Evolutionary conservation across 2,113 vertebrate species (phyloP), one percentile per base, ranked within the genome.

Genomic region (Sclerurus mexicanus): DNA sequence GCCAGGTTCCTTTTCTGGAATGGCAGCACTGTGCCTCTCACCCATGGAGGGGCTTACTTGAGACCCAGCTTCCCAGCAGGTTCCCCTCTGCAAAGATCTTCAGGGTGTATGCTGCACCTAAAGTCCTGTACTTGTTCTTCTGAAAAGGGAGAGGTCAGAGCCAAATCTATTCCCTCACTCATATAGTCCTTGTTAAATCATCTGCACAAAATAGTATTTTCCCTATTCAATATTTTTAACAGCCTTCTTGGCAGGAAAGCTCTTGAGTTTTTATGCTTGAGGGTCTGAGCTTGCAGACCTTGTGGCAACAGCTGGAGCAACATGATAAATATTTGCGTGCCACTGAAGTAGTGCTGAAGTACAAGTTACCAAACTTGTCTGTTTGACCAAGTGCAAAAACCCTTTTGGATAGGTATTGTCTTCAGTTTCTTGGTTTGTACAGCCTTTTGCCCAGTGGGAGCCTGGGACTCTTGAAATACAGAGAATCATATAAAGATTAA

Each of bases 11-110:
- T 0, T 49, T 59, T 62, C 55, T 53, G 56, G 21, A 42, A 40
- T 30, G 19, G 23, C 31, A 82, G 50, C n/a, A 8, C 46, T 0
- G 0, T 71, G 31, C 40, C n/a, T 75, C 56, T 17, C 2, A n/a
- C 13, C 49, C 20, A 3, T 1, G 5, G 24, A 55, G 4, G 6
- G 58, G n/a, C 46, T 77, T 86, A 55, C 83, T n/a, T 3, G 4
- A 68, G 46, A 71, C 19, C 7, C 56, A 66, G 9, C 35, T 80
- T 72, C 27, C 46, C 39, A 59, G 14, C 19, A 44, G 24, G 19
- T 71, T 81, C 42, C 49, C n/a, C 40, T 86, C 75, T 80, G 56
- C 53, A 77, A 73, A 72, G 50, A 30, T 37, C 85, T 71, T 33
- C 64, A 30, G n/a, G 59, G 8, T 31, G 7, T 33, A 17, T 44